phyloP scores from a whole-genome alignment of 2,888 invertebrate genomes.

The Acholoe squamosa region DNA sequence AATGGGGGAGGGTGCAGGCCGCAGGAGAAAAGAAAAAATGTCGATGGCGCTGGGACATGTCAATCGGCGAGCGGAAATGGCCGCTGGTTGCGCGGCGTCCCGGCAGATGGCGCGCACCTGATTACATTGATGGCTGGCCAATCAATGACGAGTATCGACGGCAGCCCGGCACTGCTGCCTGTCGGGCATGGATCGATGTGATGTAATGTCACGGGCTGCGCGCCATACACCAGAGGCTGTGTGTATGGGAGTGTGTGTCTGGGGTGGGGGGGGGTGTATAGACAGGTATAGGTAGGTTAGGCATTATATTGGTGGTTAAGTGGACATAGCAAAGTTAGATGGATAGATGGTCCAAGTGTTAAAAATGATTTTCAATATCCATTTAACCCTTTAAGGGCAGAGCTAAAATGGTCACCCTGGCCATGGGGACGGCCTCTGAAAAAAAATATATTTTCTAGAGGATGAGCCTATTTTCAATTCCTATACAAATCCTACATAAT shows the following conservation, averaged over 20 bases:
- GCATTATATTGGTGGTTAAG: neutral
- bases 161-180: neutral
- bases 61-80: constrained; percentile 47
- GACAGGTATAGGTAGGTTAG: neutral
- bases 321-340: too few species aligned
- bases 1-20: neutral
- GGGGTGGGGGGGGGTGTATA: neutral
- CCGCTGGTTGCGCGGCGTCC: neutral
- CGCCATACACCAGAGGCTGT: neutral
- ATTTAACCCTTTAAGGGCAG: too few species aligned
- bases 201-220: constrained; percentile 31
- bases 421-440: too few species aligned
- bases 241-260: neutral
- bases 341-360: too few species aligned
- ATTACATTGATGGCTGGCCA: constrained; percentile 56
- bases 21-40: constrained; percentile 34
- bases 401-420: too few species aligned
- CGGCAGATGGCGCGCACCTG: constrained; percentile 54
- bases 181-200: neutral
- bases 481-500: too few species aligned
- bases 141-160: constrained; percentile 48
- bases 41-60: constrained; percentile 50
- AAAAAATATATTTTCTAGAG: too few species aligned
- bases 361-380: too few species aligned
- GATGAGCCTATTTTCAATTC: too few species aligned